phyloP scores from a whole-genome alignment of 1,140 invertebrate genomes.

The Zaprionus ornatus region DNA sequence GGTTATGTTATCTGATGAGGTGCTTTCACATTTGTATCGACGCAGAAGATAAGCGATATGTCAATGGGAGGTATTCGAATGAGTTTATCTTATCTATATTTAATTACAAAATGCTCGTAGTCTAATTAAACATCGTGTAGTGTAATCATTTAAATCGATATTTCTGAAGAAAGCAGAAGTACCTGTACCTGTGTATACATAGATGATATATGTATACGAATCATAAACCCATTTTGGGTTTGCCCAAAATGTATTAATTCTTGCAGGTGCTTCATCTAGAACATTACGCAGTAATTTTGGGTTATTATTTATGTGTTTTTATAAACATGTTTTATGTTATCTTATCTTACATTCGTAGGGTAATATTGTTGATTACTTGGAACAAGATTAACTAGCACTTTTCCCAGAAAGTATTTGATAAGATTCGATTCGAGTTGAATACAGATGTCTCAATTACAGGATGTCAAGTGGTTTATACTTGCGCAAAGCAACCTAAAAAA shows the following conservation, averaged over 20 bases:
- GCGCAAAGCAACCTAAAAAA: neutral
- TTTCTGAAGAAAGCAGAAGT: neutral
- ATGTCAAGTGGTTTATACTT: neutral
- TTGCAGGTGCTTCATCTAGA: neutral
- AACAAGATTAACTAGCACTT: neutral
- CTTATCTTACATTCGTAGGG: neutral
- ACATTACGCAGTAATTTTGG: neutral
- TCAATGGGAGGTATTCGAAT: neutral
- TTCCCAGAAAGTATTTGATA: neutral
- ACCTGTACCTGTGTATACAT: neutral
- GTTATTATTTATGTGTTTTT: neutral
- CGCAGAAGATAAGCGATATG: neutral
- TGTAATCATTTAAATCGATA: neutral
- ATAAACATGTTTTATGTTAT: neutral
- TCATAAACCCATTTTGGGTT: neutral
- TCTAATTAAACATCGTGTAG: neutral
- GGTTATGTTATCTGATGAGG: neutral
- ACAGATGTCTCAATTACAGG: neutral
- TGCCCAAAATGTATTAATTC: neutral
- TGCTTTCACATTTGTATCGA: neutral
- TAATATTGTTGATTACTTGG: neutral
- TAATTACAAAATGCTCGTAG: neutral
- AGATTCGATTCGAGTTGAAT: neutral
- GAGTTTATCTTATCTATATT: slow-evolving; percentile 25
- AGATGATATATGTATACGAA: neutral